Conservation (phyloP, 1,140 invertebrate genomes). For the Fopius arisanus region DNA sequence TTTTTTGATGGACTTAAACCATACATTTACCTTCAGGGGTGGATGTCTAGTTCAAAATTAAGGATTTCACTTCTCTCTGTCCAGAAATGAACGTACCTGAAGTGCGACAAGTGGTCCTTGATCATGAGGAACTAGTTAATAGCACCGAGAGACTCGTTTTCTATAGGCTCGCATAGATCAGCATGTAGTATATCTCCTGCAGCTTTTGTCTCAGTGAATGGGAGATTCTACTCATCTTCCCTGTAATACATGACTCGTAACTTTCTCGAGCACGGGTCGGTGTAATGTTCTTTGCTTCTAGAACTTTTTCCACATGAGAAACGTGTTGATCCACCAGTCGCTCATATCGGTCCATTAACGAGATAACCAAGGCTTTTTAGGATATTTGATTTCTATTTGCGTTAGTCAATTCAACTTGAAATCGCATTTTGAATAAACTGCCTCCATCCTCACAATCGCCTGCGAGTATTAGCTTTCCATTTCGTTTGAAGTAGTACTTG, state of each 20-base stretch:
- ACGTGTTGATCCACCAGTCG: background rate
- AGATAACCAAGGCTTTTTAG: background rate
- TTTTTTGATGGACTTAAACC: no score
- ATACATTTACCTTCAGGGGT: no score
- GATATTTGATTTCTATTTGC: no score
- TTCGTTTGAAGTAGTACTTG: background rate
- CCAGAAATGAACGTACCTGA: slow-evolving; percentile 51
- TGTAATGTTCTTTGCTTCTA: background rate
- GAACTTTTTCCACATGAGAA: background rate
- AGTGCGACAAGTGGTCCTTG: slow-evolving; percentile 56
- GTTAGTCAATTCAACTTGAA: background rate
- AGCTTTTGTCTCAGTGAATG: background rate
- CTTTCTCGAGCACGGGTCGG: background rate
- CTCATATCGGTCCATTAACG: background rate
- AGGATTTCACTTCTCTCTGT: slow-evolving; percentile 54
- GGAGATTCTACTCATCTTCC: slow-evolving; percentile 24
- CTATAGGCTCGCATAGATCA: slow-evolving; percentile 26
- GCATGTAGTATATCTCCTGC: slow-evolving; percentile 18
- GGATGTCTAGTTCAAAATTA: slow-evolving; percentile 49
- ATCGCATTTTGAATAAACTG: background rate
- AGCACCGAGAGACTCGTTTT: slow-evolving; percentile 1
- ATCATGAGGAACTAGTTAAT: slow-evolving; percentile 18
- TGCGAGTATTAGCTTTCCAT: background rate
- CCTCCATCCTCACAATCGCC: background rate
- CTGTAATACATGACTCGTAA: slow-evolving; percentile 16